Base-by-base conservation (phyloP, 1,140 invertebrate genomes). In the Drosophila suzukii region DNA sequence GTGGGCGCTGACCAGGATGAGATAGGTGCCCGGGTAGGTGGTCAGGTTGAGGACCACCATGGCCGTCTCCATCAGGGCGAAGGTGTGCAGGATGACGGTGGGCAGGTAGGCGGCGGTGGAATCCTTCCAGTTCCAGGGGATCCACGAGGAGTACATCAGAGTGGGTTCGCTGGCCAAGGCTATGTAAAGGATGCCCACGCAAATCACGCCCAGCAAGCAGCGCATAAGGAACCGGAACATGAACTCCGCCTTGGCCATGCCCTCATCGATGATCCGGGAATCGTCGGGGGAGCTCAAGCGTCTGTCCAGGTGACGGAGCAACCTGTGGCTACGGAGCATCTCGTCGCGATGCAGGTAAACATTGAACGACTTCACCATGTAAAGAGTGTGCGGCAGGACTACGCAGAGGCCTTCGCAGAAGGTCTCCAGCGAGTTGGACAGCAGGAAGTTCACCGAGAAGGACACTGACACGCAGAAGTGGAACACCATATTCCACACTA, bases 21-120 rank as follows among this genome's bases (percentile, higher is more conserved):
- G 56, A 34, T 89, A 91, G 11, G 76, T 68, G 38, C 72, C 27
- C n/a, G 90, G 90, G 63, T 74, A 91, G 3, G 81, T 81, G 27
- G 73, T 61, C 24, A 74, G 49, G 6, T 36, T 60, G 6, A 71
- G 24, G 3, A 75, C 62, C 13, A 75, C 1, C 0, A 71, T 0
- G 0, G 72, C 49, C 0, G 62, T 15, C 8, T 58, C 3, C 0
- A n/a, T 0, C 1, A 89, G 3, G 8, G 51, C 44, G 0, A 50
- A 0, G 0, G 51, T 17, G 44, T 86, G 68, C 7, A 56, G 7
- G 0, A 3, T 8, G 7, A 57, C 27, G 0, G 84, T 79, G 6
- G 53, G 0, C 2, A 76, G 0, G 15, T 59, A 90, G 1, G 38
- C 17, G 0, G 2, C 1, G 1, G 24, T 27, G 38, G 62, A 43